Evolutionary conservation across 1,140 invertebrate species (phyloP), one percentile per base, ranked within the genome.

Genomic region (Pemphigus obesinymphae): DNA sequence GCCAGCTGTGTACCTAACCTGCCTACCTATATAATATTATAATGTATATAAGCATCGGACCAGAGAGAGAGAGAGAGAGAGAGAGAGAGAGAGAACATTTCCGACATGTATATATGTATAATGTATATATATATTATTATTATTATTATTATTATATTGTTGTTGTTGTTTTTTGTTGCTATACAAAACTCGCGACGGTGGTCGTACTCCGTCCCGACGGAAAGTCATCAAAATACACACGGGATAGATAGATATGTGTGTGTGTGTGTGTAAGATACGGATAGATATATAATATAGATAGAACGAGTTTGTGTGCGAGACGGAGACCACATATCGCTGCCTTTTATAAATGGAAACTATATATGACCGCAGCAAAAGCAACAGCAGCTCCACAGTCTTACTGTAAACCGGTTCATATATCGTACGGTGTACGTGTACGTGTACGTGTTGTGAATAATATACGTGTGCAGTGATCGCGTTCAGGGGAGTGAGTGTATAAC

Each of bases 281-380:
- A 34, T 31, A 29, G 29, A 63, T 31, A 20, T 17, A 34, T 29
- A 26, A 23, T 31, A 29, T 11, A 13, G 58, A 15, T 29, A 29
- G 29, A 48, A 10, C 23, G 55, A 23, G 4, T 13, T 23, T 13
- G 53, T 11, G n/a, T n/a, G 53, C 53, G 53, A 13, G 53, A 55
- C 53, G 5, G 53, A 55, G 53, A 61, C 55, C 3, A 26, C 5
- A 17, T n/a, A n/a, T 63, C 61, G 61, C 34, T 63, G n/a, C 61
- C 61, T 63, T 63, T 63, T n/a, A n/a, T n/a, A n/a, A 63, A 63
- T 63, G 61, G 61, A 63, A 63, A 63, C 61, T n/a, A 26, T 55
- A 26, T 26, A 61, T 29, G 29, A 63, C 61, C 6, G 5, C 61
- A 63, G 29, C 58, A 61, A 15, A 29, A 61, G 58, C 58, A 20